Base-by-base conservation (phyloP, 1,140 invertebrate genomes). In the Drosophila burlai region DNA sequence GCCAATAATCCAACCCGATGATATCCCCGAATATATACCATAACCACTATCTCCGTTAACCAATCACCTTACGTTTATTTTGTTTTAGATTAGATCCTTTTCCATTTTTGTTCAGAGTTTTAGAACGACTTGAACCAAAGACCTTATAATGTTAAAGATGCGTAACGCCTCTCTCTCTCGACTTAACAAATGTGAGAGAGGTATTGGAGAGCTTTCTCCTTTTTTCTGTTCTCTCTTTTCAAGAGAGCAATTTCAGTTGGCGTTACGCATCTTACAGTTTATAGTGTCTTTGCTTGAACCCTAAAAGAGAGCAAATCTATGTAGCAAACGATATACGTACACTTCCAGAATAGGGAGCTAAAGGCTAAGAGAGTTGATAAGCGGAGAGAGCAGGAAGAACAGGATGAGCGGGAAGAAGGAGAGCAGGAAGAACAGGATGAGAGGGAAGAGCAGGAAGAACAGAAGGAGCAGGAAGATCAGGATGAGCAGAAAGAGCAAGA, bases 321-420 rank as follows among this genome's bases (percentile, higher is more conserved):
- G 47, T 47, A 61, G 24, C 21, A 52, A 59, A 59, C 21, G 57
- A 59, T 43, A 45, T 59, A 59, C 57, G 57, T 59, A 59, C 38
- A 59, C 57, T 59, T 59, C 57, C 34, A 43, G 21, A 58, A 40
- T 26, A 43, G 21, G 36, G 36, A 55, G 52, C 18, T 55, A 6
- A 58, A 15, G 36, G 55, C 24, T 58, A 40, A 58, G 36, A n/a
- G 21, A 40, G 54, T 11, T 34, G 49, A 31, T 10, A 11, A 10
- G 4, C 6, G 16, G 15, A 9, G 8, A 9, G 36, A 40, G 34
- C 34, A 38, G 34, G 21, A 24, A 10, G 4, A 31, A 31, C n/a
- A n/a, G 11, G 9, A 16, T 4, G 13, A 36, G 13, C 29, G 21
- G 13, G 4, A 15, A 18, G 6, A 6, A 2, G 2, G 1, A 49